phyloP scores from a whole-genome alignment of 2,888 invertebrate genomes.

The Clanis bilineata region DNA sequence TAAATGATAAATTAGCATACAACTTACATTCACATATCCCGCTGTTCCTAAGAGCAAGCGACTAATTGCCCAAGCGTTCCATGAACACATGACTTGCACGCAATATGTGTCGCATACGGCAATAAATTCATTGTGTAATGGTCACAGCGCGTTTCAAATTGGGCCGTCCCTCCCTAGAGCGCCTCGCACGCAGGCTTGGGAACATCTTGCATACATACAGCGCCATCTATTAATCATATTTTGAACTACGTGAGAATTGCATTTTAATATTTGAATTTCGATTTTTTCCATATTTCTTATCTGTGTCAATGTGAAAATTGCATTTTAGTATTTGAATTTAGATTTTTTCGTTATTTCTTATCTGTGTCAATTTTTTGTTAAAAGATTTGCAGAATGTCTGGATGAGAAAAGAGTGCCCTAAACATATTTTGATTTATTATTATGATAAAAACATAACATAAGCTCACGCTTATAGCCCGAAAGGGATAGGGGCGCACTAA shows the following conservation, averaged over 20 bases:
- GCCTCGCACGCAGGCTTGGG: constrained; percentile 52
- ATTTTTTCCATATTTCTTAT: not conserved
- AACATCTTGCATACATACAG: constrained; percentile 41
- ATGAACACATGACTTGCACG: constrained; percentile 65
- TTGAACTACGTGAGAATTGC: constrained; percentile 18
- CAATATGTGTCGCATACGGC: constrained; percentile 70
- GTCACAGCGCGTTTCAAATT: constrained; percentile 68
- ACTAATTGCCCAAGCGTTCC: constrained; percentile 59
- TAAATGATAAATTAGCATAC: not conserved
- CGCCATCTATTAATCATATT: constrained; percentile 38
- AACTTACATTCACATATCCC: not conserved
- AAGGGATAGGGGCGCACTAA: too few species aligned
- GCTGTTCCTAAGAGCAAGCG: constrained; percentile 19
- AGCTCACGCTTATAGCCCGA: too few species aligned
- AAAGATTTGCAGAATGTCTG: too few species aligned
- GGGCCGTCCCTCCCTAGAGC: constrained; percentile 74
- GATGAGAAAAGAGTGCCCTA: too few species aligned
- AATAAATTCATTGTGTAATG: constrained; percentile 80
- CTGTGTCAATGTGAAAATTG: too few species aligned
- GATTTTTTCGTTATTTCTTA: too few species aligned
- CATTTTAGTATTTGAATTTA: too few species aligned
- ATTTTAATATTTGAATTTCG: not conserved
- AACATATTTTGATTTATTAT: too few species aligned
- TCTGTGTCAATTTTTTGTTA: too few species aligned
- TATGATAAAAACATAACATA: too few species aligned